These are phyloP conservation scores for Coptodon bakossiorum DNA, from an alignment of 2,113 vertebrate species.

Conservation along the genomic window DNA sequence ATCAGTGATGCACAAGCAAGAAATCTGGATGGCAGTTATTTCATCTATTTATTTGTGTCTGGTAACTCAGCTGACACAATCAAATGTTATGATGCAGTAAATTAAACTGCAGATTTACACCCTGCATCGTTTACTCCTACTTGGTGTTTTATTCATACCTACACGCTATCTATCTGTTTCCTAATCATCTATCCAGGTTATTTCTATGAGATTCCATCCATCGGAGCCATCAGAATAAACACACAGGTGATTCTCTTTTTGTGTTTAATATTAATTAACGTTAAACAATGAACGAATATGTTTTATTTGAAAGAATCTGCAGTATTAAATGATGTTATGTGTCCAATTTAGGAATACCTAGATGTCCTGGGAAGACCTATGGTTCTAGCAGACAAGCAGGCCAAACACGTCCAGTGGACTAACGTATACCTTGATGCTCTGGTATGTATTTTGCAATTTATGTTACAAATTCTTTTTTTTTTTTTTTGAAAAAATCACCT, in stretches of 20 bases:
- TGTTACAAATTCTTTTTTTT: not conserved
- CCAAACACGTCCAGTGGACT: slow-evolving; percentile 97
- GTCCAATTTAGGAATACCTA: slow-evolving; percentile 83
- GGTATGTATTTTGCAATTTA: slow-evolving; percentile 62
- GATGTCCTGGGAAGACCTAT: slow-evolving; percentile 96
- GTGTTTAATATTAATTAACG: not conserved
- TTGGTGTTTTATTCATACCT: not conserved
- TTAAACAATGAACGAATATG: not conserved
- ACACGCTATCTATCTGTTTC: not conserved
- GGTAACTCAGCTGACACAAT: not conserved
- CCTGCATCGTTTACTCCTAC: not conserved
- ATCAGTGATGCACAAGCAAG: not conserved
- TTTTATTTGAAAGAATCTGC: not conserved
- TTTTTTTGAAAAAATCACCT: not conserved
- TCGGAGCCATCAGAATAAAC: slow-evolving; percentile 97
- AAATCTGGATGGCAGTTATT: not conserved
- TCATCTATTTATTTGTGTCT: not conserved
- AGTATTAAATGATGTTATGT: not conserved
- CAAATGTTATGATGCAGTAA: not conserved
- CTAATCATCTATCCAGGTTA: slow-evolving; percentile 74
- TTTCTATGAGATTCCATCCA: slow-evolving; percentile 97
- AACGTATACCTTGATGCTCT: slow-evolving; percentile 96
- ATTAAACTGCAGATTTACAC: not conserved
- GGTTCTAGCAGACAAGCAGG: slow-evolving; percentile 91
- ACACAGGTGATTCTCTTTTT: slow-evolving; percentile 80